A percentile compares a stretch with the other conserved stretches of the same genome.
phyloP scores from a whole-genome alignment of 2,888 invertebrate genomes.

The Stenodera caucasica region DNA sequence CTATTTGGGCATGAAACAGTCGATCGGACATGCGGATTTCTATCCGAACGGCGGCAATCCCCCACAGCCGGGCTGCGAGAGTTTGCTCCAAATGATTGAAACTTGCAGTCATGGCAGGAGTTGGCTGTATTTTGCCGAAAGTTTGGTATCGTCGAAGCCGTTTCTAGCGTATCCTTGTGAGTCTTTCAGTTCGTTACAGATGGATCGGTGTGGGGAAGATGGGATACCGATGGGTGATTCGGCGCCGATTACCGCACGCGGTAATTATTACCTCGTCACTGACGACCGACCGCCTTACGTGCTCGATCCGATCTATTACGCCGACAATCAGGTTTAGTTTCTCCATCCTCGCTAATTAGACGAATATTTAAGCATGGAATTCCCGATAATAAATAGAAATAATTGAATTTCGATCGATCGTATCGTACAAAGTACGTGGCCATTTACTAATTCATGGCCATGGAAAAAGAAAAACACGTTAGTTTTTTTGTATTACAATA shows the following conservation, averaged over 20 bases:
- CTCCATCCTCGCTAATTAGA: too few relatives aligned
- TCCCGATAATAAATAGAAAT: too few relatives aligned
- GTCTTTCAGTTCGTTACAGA: constrained; percentile 57
- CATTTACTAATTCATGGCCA: not conserved
- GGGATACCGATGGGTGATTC: constrained; percentile 38
- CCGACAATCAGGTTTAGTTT: too few relatives aligned
- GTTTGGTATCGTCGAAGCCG: constrained; percentile 59
- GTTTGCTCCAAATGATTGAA: constrained; percentile 57
- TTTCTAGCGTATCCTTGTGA: constrained; percentile 64
- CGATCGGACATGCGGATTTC: constrained; percentile 73
- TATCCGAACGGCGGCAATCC: constrained; percentile 72
- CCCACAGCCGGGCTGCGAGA: constrained; percentile 70
- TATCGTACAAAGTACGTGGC: not conserved
- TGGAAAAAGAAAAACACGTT: too few relatives aligned
- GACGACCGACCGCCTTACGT: constrained; percentile 1
- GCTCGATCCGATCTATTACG: not conserved
- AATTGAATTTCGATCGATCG: too few relatives aligned
- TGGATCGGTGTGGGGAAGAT: constrained; percentile 34
- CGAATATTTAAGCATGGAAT: too few relatives aligned
- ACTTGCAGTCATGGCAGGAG: constrained; percentile 72
- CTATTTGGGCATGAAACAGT: constrained; percentile 61
- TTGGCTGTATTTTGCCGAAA: constrained; percentile 65
- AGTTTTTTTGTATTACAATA: too few relatives aligned
- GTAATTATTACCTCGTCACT: constrained; percentile 40
- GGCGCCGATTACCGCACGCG: constrained; percentile 36